These are phyloP conservation scores for Argyrosomus regius DNA, from an alignment of 2,797 vertebrate species.

Conservation along the genomic window DNA sequence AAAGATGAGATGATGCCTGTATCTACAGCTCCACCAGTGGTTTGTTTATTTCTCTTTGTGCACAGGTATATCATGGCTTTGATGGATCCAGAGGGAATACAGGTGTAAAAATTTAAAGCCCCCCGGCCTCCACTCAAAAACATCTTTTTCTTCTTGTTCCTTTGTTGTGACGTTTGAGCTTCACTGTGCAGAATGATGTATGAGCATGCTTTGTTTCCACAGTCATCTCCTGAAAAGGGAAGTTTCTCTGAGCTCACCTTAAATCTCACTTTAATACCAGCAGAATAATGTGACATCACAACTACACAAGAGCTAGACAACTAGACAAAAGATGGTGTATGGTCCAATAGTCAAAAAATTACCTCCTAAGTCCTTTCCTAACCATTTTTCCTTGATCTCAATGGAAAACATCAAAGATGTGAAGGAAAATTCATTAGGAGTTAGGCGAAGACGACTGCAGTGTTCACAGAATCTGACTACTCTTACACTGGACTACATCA, in stretches of 20 bases:
- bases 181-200: neutral
- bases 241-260: neutral
- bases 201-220: neutral
- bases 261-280: neutral
- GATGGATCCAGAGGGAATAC: too few species aligned
- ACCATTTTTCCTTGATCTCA: too few species aligned
- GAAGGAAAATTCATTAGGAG: too few species aligned
- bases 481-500: too few species aligned
- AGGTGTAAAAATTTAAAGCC: neutral
- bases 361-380: too few species aligned
- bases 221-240: too few species aligned
- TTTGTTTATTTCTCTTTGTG: neutral
- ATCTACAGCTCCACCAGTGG: neutral
- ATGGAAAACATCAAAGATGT: too few species aligned
- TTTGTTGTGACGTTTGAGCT: neutral
- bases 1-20: neutral
- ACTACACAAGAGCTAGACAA: neutral
- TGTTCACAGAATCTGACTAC: too few species aligned
- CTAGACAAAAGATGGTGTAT: too few species aligned
- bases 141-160: neutral
- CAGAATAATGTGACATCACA: neutral
- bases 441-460: neutral
- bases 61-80: neutral
- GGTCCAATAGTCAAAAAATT: too few species aligned
- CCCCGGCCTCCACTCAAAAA: neutral